A percentile compares a stretch with the other conserved stretches of the same genome.
These are phyloP conservation scores for Drosophila virilis DNA, from an alignment of 1,140 invertebrate species.

Conservation along the genomic window DNA sequence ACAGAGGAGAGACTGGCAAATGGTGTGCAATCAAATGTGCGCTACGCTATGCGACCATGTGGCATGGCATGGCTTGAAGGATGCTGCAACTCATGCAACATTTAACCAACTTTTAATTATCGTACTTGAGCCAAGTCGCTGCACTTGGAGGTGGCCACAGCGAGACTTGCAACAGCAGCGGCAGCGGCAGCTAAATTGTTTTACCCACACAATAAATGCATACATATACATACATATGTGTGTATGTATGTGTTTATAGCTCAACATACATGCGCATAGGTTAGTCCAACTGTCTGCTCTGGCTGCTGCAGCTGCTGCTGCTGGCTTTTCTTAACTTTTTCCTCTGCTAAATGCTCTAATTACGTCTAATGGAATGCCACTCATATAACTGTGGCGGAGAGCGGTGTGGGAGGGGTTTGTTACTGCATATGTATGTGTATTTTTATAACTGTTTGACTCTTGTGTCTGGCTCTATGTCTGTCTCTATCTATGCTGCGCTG, in stretches of 20 bases:
- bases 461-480: conserved; percentile 29
- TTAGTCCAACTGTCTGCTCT: conserved; percentile 53
- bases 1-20: conserved; percentile 60
- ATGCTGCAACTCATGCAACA: conserved; percentile 77
- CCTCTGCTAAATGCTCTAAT: conserved; percentile 78
- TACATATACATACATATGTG: conserved; percentile 15
- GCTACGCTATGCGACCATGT: conserved; percentile 26
- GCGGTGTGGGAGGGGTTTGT: conserved; percentile 1
- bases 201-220: conserved; percentile 17
- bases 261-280: conserved; percentile 5
- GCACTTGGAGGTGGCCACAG: conserved; percentile 18
- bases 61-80: conserved; percentile 52
- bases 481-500: background rate
- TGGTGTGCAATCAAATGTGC: conserved; percentile 77
- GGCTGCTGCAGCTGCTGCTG: conserved; percentile 5
- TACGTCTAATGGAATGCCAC: conserved; percentile 78
- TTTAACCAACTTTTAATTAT: conserved; percentile 82
- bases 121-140: conserved; percentile 60
- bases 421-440: conserved; percentile 39
- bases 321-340: conserved; percentile 76
- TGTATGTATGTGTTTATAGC: conserved; percentile 18
- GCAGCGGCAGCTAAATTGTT: conserved; percentile 46
- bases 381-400: conserved; percentile 11
- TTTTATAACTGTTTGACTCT: conserved; percentile 61
- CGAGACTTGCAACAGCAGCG: conserved; percentile 37